phyloP scores from a whole-genome alignment of 1,140 invertebrate genomes.

The Tribolium madens region DNA sequence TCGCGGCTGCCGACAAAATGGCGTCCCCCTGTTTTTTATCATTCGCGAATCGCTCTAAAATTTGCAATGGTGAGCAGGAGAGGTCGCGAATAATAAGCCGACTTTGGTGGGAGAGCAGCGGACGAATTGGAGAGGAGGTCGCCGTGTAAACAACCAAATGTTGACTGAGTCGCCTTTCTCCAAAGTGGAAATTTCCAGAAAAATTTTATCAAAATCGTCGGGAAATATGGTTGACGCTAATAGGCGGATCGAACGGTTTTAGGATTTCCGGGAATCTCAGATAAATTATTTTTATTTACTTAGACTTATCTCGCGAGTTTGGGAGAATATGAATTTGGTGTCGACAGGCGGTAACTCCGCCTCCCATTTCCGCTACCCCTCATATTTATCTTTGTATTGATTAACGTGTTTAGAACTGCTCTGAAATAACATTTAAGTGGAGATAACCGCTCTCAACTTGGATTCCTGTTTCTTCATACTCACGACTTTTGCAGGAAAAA shows the following conservation, averaged over 20 bases:
- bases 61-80: constrained; percentile 43
- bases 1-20: constrained; percentile 39
- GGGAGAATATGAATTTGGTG: constrained; percentile 43
- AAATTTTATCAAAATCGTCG: constrained; percentile 2
- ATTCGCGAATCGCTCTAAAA: constrained; percentile 41
- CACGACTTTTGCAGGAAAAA: not conserved
- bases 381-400: constrained; percentile 44
- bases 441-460: not conserved
- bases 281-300: constrained; percentile 35
- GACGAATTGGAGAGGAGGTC: constrained; percentile 38
- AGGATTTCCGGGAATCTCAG: constrained; percentile 8
- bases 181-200: not conserved
- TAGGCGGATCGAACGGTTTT: constrained; percentile 16
- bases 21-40: constrained; percentile 43
- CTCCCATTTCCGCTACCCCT: constrained; percentile 37
- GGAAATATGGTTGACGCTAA: not conserved
- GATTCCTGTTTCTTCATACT: not conserved
- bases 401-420: constrained; percentile 39
- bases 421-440: constrained; percentile 24
- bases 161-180: constrained; percentile 20
- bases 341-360: constrained; percentile 37
- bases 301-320: constrained; percentile 23
- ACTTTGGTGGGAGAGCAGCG: constrained; percentile 31
- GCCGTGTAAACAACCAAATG: constrained; percentile 11
- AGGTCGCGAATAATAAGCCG: constrained; percentile 21